Evolutionary conservation across 1,140 invertebrate species (phyloP), one percentile per base, ranked within the genome.

Genomic region (Cyclina sinensis): DNA sequence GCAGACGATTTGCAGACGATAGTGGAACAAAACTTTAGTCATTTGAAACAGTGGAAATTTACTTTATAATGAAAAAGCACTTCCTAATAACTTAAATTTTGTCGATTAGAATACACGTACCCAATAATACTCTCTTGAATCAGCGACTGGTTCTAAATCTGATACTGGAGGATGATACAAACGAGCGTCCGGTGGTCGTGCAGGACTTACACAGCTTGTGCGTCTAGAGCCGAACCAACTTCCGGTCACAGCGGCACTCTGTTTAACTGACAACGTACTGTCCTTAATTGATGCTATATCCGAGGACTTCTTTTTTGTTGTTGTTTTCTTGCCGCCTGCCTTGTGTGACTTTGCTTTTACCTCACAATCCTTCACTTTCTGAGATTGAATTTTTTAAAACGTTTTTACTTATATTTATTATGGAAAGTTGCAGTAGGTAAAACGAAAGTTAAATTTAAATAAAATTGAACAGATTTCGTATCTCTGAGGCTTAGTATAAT

Each of bases 91-190:
- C n/a, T n/a, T n/a, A n/a, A n/a, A n/a, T n/a, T n/a, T n/a, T n/a
- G n/a, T n/a, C n/a, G n/a, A n/a, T n/a, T n/a, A n/a, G n/a, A n/a
- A n/a, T n/a, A n/a, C n/a, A 46, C 73, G 74, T 39, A 90, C 89
- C 74, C 51, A 84, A 74, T 90, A 90, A 54, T 90, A 90, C 21
- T 73, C 68, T 18, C 73, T 68, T 32, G 85, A 79, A 51, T 90
- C 74, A 9, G 86, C 35, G 1, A 70, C 62, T 24, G 81, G 81
- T 7, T 88, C 39, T 27, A 79, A 14, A 48, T 84, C 59, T 21
- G 27, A 30, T 3, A 89, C 70, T 1, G 82, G 83, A 24, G 89
- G 89, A 46, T 90, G 89, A 73, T 82, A 86, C 2, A 70, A 24
- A 14, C 39, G 32, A 14, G 54, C 51, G 0, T 68, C 51, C n/a